These are phyloP conservation scores for Neopelma chrysocephalum DNA, from an alignment of 2,797 vertebrate species.

Conservation along the genomic window DNA sequence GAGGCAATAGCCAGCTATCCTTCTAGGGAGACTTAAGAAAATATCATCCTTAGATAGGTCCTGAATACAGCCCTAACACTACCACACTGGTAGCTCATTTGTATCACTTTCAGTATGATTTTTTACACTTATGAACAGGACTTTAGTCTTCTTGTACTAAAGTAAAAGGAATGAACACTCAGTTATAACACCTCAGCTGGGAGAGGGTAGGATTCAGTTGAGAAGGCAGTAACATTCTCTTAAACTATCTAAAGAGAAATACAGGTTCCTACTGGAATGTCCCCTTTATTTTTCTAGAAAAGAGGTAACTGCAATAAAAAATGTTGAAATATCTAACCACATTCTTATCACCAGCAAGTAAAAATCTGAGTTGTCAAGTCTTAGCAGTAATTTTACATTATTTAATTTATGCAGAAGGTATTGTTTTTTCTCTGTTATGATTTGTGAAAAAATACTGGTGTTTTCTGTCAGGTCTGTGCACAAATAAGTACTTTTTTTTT, in stretches of 20 bases:
- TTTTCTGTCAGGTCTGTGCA: not conserved
- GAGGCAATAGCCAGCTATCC: not conserved
- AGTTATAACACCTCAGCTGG: not conserved
- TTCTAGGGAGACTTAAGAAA: not conserved
- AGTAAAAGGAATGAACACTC: not conserved
- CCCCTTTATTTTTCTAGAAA: not conserved
- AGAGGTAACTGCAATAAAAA: not conserved
- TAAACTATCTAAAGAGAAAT: not conserved
- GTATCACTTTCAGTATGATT: not conserved
- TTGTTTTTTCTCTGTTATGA: not conserved
- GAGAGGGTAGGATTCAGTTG: not conserved
- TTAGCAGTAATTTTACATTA: not conserved
- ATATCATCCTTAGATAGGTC: not conserved
- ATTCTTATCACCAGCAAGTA: not conserved
- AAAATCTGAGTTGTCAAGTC: not conserved
- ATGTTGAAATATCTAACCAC: not conserved
- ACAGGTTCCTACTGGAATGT: not conserved
- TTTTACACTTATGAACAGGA: not conserved
- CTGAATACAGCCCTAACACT: not conserved
- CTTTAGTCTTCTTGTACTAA: not conserved
- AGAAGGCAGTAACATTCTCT: not conserved
- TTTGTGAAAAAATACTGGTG: not conserved
- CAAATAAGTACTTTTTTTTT: not conserved
- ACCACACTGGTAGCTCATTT: not conserved
- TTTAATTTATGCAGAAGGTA: not conserved